Conservation (phyloP, 2,113 vertebrate species). For the Malurus cyaneus region DNA sequence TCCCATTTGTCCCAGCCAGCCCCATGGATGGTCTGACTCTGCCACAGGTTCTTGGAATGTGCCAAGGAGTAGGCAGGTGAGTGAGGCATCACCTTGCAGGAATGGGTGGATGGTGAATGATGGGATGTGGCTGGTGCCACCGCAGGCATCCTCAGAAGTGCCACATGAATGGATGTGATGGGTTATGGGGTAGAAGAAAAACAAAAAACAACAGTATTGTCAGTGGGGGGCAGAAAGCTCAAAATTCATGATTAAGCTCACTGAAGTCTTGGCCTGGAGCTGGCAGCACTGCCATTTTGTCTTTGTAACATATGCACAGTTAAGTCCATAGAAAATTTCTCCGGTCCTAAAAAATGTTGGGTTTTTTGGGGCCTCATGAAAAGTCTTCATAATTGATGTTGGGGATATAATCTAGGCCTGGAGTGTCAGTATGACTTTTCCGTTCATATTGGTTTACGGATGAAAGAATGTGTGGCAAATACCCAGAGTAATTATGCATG, state of each 20-base stretch:
- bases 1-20: background rate
- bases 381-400: background rate
- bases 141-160: background rate
- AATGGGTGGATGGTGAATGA: rapidly evolving
- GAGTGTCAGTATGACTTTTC: slow-evolving; percentile 50
- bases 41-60: background rate
- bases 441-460: slow-evolving; percentile 27
- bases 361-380: background rate
- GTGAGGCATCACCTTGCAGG: background rate
- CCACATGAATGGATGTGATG: background rate
- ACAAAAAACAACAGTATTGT: background rate
- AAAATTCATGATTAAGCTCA: background rate
- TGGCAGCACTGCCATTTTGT: background rate
- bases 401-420: background rate
- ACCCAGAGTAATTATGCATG: slow-evolving; percentile 56
- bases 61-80: background rate
- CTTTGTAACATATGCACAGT: background rate
- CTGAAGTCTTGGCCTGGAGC: background rate
- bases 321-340: background rate
- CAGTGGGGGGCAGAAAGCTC: background rate
- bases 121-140: background rate
- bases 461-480: slow-evolving; percentile 58
- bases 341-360: background rate
- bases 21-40: background rate
- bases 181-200: background rate